Conservation (phyloP, 2,888 invertebrate genomes). For the Brassicogethes aeneus region DNA sequence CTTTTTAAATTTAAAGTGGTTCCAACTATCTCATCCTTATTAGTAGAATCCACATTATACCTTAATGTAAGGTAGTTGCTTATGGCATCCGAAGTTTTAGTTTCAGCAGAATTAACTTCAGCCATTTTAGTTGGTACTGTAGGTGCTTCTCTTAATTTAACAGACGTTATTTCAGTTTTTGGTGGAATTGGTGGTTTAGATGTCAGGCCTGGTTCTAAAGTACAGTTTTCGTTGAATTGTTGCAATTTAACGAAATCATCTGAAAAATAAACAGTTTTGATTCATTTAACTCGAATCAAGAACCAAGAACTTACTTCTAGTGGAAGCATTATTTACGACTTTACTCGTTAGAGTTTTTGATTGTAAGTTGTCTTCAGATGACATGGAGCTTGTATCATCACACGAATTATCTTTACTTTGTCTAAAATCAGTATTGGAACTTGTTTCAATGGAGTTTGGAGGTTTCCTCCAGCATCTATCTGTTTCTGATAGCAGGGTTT, state of each 20-base stretch:
- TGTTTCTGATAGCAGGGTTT: conserved; percentile 31
- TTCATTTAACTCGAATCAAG: no score
- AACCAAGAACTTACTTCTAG: no score
- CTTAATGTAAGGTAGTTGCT: conserved; percentile 26
- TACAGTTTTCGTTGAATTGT: conserved; percentile 1
- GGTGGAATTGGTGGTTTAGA: conserved; percentile 37
- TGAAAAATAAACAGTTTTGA: no score
- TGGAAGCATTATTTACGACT: neutral
- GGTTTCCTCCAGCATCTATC: conserved; percentile 26
- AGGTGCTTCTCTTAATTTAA: neutral
- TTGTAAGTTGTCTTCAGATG: conserved; percentile 21
- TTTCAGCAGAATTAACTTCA: no score
- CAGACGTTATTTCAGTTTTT: conserved; percentile 18
- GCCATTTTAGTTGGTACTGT: neutral
- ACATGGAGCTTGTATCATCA: conserved; percentile 19
- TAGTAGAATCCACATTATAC: no score
- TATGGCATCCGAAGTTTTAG: conserved; percentile 21
- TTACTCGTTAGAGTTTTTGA: neutral
- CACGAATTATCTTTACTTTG: conserved; percentile 19
- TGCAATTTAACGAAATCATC: no score
- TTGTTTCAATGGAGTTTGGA: conserved; percentile 9
- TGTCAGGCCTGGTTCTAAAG: conserved; percentile 31
- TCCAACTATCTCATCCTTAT: no score
- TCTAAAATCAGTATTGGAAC: conserved; percentile 11
- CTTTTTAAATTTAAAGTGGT: no score